Evolutionary conservation across 2,113 vertebrate species (phyloP), one percentile per base, ranked within the genome.

Genomic region (Sylvilagus bachmani): DNA sequence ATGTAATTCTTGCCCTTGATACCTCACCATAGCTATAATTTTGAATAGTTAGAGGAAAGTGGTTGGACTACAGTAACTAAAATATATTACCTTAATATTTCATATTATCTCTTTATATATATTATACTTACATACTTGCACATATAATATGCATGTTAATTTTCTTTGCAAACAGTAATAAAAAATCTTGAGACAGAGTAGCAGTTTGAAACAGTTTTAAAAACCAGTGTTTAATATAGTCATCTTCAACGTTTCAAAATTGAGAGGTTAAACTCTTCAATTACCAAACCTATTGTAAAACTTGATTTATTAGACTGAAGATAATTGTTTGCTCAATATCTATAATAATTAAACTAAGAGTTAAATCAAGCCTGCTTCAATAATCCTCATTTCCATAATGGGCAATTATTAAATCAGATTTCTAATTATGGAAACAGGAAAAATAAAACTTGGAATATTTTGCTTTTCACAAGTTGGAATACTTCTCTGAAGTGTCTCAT

Each of bases 381-480:
- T 33, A 16, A 55, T 62, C 14, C 12, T 73, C 21, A 85, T 77
- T 92, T 97, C 13, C 87, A 55, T 53, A 64, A 14, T 67, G 38
- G 13, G 5, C 55, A 17, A 75, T 67, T 79, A 79, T 61, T 80
- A 22, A 31, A 3, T 69, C 33, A 77, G 1, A 21, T 55, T 33
- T 3, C 1, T 64, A 88, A 90, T 69, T 80, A 81, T 33, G 11
- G 16, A 82, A 79, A 82, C 66, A 69, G 90, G 38, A 73, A 36
- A 44, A 85, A 92, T 84, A 91, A 95, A 69, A 53, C 12, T 78
- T 88, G 87, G n/a, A 75, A 21, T 77, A 79, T 25, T 73, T 91
- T 93, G 7, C 67, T 51, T 24, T 74, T 91, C 21, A 81, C 10
- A 89, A 95, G 78, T 51, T 51, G 6, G 27, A 77, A 2, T 88